Percentiles rank a stretch among this genome's conserved stretches.
These are phyloP conservation scores for Panthera leo DNA, from an alignment of 2,113 vertebrate species.

Conservation along the genomic window DNA sequence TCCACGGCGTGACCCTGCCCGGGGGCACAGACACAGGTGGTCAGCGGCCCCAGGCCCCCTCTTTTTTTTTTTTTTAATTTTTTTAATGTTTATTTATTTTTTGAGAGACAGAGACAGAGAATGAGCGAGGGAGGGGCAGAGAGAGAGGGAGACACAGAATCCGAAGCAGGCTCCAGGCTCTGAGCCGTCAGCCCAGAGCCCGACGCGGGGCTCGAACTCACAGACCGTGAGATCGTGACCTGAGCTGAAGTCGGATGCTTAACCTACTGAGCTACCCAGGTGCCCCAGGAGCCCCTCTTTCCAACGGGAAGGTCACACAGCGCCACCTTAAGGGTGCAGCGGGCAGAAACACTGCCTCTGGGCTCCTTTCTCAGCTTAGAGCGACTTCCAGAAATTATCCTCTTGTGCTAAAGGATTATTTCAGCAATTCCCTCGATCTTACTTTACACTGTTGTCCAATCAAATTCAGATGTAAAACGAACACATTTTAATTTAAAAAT, in stretches of 20 bases:
- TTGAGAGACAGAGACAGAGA: too few relatives aligned
- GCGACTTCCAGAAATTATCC: not conserved
- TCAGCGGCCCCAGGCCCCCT: not conserved
- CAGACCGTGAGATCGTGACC: too few relatives aligned
- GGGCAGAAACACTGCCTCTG: accelerated
- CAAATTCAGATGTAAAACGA: not conserved
- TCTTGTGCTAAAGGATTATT: not conserved
- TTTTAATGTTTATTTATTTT: too few relatives aligned
- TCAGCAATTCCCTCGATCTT: not conserved
- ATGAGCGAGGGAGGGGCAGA: too few relatives aligned
- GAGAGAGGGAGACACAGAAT: too few relatives aligned
- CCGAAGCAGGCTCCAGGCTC: accelerated
- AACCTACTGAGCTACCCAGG: too few relatives aligned
- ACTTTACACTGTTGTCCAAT: not conserved
- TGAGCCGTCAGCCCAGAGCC: too few relatives aligned
- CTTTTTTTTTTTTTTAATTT: too few relatives aligned
- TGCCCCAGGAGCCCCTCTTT: not conserved
- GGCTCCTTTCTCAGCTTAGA: not conserved
- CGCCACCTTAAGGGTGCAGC: not conserved
- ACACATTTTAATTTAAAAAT: not conserved
- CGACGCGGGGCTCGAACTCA: too few relatives aligned
- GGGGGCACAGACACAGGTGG: accelerated
- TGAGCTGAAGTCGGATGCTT: too few relatives aligned
- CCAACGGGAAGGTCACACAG: not conserved
- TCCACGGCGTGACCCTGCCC: accelerated